Conservation (phyloP, 2,888 invertebrate species). For the Trachelus tabidus region DNA sequence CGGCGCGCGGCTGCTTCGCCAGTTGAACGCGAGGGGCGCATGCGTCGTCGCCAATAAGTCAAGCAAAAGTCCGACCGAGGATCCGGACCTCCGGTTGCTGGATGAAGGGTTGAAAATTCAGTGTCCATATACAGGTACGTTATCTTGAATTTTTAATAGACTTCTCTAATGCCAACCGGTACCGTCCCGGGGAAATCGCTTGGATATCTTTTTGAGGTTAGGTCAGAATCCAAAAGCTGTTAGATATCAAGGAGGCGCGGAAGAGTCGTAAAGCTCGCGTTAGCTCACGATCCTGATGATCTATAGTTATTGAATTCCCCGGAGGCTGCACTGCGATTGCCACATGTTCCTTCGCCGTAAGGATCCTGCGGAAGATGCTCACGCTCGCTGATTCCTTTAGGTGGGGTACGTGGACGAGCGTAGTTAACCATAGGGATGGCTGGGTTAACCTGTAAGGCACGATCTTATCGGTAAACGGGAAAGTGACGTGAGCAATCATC, state of each 20-base stretch:
- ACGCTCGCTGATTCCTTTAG: not conserved
- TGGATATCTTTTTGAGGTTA: not conserved
- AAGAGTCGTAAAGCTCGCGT: constrained; percentile 39
- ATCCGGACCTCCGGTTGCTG: not conserved
- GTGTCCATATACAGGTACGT: not conserved
- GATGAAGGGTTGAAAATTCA: not conserved
- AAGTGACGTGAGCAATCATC: constrained; percentile 53
- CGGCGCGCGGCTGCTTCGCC: constrained; percentile 23
- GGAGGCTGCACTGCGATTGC: constrained; percentile 34
- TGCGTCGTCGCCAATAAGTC: not conserved
- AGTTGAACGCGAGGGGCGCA: not conserved
- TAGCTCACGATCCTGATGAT: constrained; percentile 51
- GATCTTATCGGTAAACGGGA: constrained; percentile 50
- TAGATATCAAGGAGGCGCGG: not conserved
- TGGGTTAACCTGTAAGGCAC: constrained; percentile 28
- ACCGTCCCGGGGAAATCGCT: not conserved
- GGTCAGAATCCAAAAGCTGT: not conserved
- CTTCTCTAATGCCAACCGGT: not conserved
- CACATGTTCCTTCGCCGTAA: constrained; percentile 23
- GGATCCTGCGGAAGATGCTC: not conserved
- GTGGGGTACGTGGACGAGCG: not conserved
- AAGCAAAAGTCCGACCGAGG: not conserved
- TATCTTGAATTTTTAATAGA: not conserved
- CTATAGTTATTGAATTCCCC: constrained; percentile 56
- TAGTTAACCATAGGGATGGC: constrained; percentile 12